Conservation (phyloP, 2,113 vertebrate genomes). For the Chlamydotis undulata region DNA sequence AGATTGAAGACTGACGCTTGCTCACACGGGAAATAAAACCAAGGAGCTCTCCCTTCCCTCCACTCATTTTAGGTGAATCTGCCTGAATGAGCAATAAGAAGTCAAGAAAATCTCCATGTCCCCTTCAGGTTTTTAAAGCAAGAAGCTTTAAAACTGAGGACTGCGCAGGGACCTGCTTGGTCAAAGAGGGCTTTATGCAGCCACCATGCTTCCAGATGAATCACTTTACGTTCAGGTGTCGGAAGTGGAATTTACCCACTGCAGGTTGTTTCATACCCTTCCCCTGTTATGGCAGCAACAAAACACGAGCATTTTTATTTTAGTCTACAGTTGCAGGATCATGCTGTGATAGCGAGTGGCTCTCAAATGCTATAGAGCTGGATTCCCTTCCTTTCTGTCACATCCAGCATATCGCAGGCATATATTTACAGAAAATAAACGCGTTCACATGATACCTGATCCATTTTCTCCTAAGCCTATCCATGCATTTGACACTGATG, state of each 20-base stretch:
- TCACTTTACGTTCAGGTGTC: background rate
- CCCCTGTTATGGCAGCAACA: background rate
- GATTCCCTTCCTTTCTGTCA: conserved; percentile 2
- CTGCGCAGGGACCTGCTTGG: background rate
- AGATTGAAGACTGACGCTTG: background rate
- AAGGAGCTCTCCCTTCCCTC: background rate
- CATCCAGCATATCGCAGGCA: background rate
- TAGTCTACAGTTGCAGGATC: background rate
- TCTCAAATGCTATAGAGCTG: background rate
- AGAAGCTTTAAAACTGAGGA: background rate
- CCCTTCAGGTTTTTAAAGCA: background rate
- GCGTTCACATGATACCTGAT: background rate
- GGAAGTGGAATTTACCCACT: background rate
- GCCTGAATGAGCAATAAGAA: background rate
- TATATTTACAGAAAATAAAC: background rate
- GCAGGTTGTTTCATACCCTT: background rate
- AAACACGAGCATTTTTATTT: conserved; percentile 10
- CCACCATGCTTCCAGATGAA: background rate
- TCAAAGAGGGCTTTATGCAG: background rate
- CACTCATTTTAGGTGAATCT: background rate
- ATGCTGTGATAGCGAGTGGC: background rate
- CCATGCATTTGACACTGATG: background rate
- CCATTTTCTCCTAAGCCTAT: background rate
- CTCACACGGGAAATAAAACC: background rate
- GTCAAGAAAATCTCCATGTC: background rate